These are phyloP conservation scores for Hirundo rustica DNA, from an alignment of 2,797 vertebrate species.

Conservation along the genomic window DNA sequence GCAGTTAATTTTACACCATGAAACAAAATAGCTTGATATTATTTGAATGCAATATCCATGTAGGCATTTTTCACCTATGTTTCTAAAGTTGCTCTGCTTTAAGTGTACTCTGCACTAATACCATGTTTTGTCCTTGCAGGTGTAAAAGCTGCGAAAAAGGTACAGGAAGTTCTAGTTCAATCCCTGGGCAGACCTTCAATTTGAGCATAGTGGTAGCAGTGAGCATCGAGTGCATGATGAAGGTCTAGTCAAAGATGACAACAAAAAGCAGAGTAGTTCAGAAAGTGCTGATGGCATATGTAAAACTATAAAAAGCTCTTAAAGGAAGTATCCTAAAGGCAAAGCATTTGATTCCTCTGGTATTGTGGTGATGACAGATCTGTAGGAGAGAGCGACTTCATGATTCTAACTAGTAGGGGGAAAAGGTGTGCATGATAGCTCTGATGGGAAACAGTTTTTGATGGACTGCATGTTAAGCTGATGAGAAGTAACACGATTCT, in stretches of 20 bases:
- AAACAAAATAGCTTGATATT: not conserved
- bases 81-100: constrained; percentile 36
- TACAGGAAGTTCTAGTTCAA: constrained; percentile 33
- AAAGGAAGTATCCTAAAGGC: not conserved
- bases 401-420: constrained; percentile 72
- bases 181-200: constrained; percentile 16
- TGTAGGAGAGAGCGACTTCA: not conserved
- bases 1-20: not conserved
- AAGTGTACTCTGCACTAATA: constrained; percentile 34
- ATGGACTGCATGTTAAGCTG: not conserved
- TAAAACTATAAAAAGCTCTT: not conserved
- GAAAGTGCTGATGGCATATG: not conserved
- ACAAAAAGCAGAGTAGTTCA: constrained; percentile 76
- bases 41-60: not conserved
- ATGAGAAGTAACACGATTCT: not conserved
- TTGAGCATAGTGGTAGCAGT: constrained; percentile 70
- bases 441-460: not conserved
- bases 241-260: constrained; percentile 73
- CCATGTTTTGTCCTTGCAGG: constrained; percentile 69
- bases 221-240: constrained; percentile 74
- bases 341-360: not conserved
- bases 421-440: not conserved
- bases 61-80: not conserved
- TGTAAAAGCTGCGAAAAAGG: constrained; percentile 66
- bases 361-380: not conserved